Base-by-base conservation (phyloP, 2,888 invertebrate species). In the Ceramica pisi region DNA sequence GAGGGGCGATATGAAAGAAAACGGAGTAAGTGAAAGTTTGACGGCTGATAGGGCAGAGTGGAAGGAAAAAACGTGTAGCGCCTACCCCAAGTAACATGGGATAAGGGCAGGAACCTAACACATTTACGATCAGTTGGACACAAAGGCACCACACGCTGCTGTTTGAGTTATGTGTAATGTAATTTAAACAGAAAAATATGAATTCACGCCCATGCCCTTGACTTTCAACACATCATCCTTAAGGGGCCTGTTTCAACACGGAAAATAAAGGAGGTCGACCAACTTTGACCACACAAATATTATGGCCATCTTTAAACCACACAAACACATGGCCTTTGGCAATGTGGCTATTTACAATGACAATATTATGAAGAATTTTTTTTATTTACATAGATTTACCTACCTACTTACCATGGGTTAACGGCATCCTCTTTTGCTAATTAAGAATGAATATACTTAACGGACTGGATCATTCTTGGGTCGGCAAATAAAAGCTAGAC, bases 301-400 rank as follows among this genome's bases (percentile, higher is more conserved):
- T 31, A 31, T 5, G 31, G 31, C 6, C n/a, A 56, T 35, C 35
- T 35, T 56, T 55, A 12, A 21, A 35, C 56, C 2, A 35, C 35
- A 31, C 38, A 75, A 55, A 76, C 2, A 41, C 38, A 48, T 48
- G 38, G 23, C 16, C 75, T 41, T 31, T 6, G 9, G 12, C 5
- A 12, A 21, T 41, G 62, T 50, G 0, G 10, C 9, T 71, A 44
- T 63, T 74, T 75, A 51, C 41, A 21, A 10, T 55, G 46, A 31
- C 48, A 75, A 65, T 75, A 66, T 63, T 62, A 10, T 71, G 48
- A 41, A 41, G 21, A 21, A 9, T 21, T 38, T 70, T 69, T 41
- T 21, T 38, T 66, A 1, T 2, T 12, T 19, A 44, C 10, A 10
- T 38, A 26, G n/a, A n/a, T 16, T 63, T 21, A 63, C 14, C 46